Conservation (phyloP, 2,888 invertebrate genomes). For the Sthenelais limicola region DNA sequence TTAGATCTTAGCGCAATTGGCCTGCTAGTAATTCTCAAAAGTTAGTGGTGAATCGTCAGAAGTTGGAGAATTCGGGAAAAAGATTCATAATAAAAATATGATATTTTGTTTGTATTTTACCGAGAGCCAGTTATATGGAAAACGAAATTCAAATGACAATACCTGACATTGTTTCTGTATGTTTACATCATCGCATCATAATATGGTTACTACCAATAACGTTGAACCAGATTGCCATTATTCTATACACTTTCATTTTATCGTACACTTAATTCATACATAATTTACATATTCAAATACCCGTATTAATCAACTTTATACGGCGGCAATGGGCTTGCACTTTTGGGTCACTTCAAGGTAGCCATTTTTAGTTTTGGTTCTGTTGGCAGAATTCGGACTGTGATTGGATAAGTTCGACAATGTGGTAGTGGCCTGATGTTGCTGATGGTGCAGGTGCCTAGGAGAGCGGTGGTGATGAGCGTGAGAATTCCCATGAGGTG, state of each 20-base stretch:
- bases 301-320: not conserved
- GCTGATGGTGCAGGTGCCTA: not conserved
- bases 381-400: no score
- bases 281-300: not conserved
- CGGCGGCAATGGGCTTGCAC: conserved; percentile 5
- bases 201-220: not conserved
- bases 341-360: conserved; percentile 35
- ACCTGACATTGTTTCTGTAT: not conserved
- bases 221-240: no score
- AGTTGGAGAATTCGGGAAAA: no score
- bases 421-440: no score
- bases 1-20: no score
- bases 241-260: no score
- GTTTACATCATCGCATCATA: not conserved
- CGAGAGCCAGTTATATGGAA: not conserved
- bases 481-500: not conserved
- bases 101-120: no score
- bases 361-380: conserved; percentile 36
- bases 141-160: not conserved
- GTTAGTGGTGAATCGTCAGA: no score
- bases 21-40: no score
- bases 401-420: no score
- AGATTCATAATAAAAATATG: no score
- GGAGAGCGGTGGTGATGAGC: not conserved
- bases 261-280: no score